Percentiles rank a stretch among this genome's conserved stretches.
These are phyloP conservation scores for Eulacestoma nigropectus DNA, from an alignment of 2,113 vertebrate species.

Conservation along the genomic window DNA sequence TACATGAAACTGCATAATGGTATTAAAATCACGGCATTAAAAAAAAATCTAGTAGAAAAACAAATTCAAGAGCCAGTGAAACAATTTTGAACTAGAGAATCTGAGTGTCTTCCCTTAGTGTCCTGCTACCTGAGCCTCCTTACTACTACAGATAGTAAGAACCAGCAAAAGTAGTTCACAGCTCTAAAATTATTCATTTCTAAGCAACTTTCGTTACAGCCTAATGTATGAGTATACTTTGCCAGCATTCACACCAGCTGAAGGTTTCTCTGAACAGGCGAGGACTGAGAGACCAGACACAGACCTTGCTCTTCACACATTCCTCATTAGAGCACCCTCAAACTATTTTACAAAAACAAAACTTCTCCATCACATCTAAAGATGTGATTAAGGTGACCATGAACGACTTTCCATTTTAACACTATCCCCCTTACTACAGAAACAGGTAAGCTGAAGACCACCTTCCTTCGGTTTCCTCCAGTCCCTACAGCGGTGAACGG, in stretches of 20 bases:
- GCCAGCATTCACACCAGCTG: neutral
- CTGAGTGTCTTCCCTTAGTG: neutral
- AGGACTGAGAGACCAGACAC: neutral
- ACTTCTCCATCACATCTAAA: neutral
- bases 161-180: neutral
- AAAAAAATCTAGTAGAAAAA: neutral
- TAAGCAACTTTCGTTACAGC: neutral
- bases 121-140: neutral
- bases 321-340: neutral
- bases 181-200: neutral
- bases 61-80: neutral
- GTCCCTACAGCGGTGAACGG: rapidly evolving
- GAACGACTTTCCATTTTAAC: neutral
- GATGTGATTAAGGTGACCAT: rapidly evolving
- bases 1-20: rapidly evolving
- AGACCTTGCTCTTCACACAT: neutral
- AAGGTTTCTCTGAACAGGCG: neutral
- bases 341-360: neutral
- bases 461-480: rapidly evolving
- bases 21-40: neutral
- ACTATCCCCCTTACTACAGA: rapidly evolving
- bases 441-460: neutral
- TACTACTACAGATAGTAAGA: neutral
- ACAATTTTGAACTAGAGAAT: neutral
- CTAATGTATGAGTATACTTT: rapidly evolving